Conservation (phyloP, 2,888 invertebrate species). For the Ectropis crepuscularia region DNA sequence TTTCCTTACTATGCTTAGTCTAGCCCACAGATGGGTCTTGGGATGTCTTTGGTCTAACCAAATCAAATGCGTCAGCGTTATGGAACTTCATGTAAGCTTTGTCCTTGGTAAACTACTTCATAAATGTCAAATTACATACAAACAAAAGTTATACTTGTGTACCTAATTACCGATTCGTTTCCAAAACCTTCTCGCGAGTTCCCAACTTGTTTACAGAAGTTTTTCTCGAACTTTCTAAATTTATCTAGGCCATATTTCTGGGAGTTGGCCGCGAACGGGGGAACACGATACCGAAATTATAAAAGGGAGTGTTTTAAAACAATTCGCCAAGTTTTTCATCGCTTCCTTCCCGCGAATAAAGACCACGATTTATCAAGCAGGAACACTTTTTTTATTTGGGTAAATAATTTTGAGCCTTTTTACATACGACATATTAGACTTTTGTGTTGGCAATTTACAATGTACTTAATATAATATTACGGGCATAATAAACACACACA, state of each 20-base stretch:
- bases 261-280: constrained; percentile 54
- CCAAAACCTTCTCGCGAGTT: constrained; percentile 58
- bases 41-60: too few relatives aligned
- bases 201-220: constrained; percentile 62
- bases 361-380: constrained; percentile 63
- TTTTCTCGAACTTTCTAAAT: constrained; percentile 61
- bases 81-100: background rate
- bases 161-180: constrained; percentile 71
- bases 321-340: constrained; percentile 67
- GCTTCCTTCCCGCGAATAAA: constrained; percentile 56
- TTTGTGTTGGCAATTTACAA: too few relatives aligned
- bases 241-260: constrained; percentile 70
- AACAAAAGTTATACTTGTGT: constrained; percentile 64
- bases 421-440: background rate
- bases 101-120: constrained; percentile 46
- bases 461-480: too few relatives aligned
- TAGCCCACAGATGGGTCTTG: too few relatives aligned
- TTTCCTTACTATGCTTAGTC: too few relatives aligned
- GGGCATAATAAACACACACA: too few relatives aligned
- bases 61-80: too few relatives aligned
- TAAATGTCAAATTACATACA: constrained; percentile 49
- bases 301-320: constrained; percentile 67
- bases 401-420: constrained; percentile 30
- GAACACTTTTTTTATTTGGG: constrained; percentile 47
- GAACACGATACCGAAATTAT: constrained; percentile 71